Evolutionary conservation across 1,140 invertebrate genomes (phyloP), one percentile per base, ranked within the genome.

Genomic region (Drosophila ananassae): DNA sequence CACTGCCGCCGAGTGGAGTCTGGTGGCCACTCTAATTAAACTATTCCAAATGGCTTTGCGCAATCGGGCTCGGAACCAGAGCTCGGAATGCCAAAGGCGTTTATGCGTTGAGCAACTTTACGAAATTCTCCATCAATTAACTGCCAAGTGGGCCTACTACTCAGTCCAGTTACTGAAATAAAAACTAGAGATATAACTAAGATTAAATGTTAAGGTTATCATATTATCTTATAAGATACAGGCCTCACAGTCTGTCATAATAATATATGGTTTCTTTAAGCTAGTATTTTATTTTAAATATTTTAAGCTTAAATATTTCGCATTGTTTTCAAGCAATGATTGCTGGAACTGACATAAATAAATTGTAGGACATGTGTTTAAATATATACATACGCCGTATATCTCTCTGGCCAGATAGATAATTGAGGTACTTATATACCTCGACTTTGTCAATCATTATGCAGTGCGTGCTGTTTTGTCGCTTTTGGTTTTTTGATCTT

Each of bases 1-100:
- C 22, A 54, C 44, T 9, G 2, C 47, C 7, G 25, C 25, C 4
- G 25, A 28, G 60, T 48, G n/a, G 22, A 44, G 53, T 57, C 28
- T 28, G 32, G 53, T 63, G 57, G 44, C 60, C 51, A 44, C 63
- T 77, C 57, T 75, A 85, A 85, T 85, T 85, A 81, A 69, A 81
- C 82, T 68, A 74, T 75, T 62, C 67, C 63, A 85, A 85, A 73
- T 80, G 80, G 37, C 72, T 74, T 74, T 79, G 73, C 56, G 73
- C 63, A 46, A 59, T 80, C 48, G 30, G 32, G 24, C 44, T 21
- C 56, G 28, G 17, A 17, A 17, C 17, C 17, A 17, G 17, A 17
- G 10, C 8, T 21, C 10, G 51, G 62, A 68, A 68, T 69, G 50
- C 24, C 51, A 32, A 48, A 56, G 62, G 62, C 41, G 39, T 54